Base-by-base conservation (phyloP, 2,113 vertebrate genomes). In the Rhynchomys soricoides region DNA sequence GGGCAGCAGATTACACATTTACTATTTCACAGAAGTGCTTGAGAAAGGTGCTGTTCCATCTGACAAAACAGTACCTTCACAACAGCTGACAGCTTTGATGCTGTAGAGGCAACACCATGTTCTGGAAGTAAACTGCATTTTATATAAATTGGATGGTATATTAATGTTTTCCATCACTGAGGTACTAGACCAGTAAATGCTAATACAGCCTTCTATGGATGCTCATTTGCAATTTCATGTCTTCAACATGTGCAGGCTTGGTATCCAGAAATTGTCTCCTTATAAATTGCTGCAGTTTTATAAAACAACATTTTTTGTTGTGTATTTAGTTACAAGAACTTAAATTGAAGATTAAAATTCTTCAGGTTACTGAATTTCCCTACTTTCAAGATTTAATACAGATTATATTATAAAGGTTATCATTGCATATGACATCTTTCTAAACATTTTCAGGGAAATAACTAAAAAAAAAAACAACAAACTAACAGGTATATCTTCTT, bases 111-210 rank as follows among this genome's bases (percentile, higher is more conserved):
- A 97, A 97, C 95, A 97, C 9, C 95, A 37, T 24, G 93, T 86
- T 97, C 93, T 83, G 89, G 45, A 95, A 97, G 95, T 97, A 94
- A 96, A 97, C 97, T 97, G 92, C 29, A 95, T 70, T 94, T 96
- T 97, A 74, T 97, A 86, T 94, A 96, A 98, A 96, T 95, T 52
- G 92, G 93, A 75, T 96, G 95, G 96, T 98, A 97, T 97, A 98
- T 98, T 98, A 95, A 97, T 98, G 96, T 98, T 79, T 98, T 97
- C 97, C 31, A 55, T 96, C 91, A 97, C 2, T 55, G 95, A 98
- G 98, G 97, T 97, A 96, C 96, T 93, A 93, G 86, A 86, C n/a
- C 92, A 97, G 93, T 98, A 98, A 98, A 98, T 98, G 97, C 97
- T 98, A 98, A 98, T 81, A 93, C 66, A 37, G 93, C 9, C 0